These are phyloP conservation scores for Phymanthus crucifer DNA, from an alignment of 92 coral and sea anemone genomes.

Conservation along the genomic window DNA sequence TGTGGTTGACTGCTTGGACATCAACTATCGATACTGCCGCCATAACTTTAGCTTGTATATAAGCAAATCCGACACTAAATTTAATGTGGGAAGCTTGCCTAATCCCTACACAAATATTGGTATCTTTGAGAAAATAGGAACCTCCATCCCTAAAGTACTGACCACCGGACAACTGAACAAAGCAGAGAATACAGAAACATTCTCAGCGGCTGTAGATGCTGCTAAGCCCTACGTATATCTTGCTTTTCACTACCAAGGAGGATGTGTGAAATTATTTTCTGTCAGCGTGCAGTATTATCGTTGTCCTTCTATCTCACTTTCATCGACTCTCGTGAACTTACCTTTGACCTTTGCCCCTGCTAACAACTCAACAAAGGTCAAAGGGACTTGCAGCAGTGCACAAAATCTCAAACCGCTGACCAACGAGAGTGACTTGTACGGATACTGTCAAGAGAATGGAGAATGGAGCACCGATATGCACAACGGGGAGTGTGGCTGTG, in stretches of 20 bases:
- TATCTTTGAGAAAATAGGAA: constrained; percentile 9
- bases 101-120: background rate
- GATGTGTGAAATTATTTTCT: constrained; percentile 33
- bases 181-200: background rate
- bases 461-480: constrained; percentile 45
- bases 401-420: constrained; percentile 44
- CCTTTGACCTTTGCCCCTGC: constrained; percentile 62
- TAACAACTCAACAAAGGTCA: constrained; percentile 36
- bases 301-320: constrained; percentile 48
- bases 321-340: constrained; percentile 44
- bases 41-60: constrained; percentile 36
- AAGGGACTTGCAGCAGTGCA: constrained; percentile 45
- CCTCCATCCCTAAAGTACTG: constrained; percentile 16
- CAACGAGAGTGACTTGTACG: constrained; percentile 40
- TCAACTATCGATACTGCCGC: background rate
- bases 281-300: constrained; percentile 45
- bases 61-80: constrained; percentile 7
- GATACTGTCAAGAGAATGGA: constrained; percentile 60
- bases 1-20: constrained; percentile 20
- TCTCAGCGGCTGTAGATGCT: constrained; percentile 30
- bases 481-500: constrained; percentile 55
- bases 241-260: constrained; percentile 61
- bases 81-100: constrained; percentile 20
- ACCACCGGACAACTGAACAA: background rate
- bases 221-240: constrained; percentile 39